Evolutionary conservation across 2,797 vertebrate species (phyloP).

Genomic region (Pempheris klunzingeri): DNA sequence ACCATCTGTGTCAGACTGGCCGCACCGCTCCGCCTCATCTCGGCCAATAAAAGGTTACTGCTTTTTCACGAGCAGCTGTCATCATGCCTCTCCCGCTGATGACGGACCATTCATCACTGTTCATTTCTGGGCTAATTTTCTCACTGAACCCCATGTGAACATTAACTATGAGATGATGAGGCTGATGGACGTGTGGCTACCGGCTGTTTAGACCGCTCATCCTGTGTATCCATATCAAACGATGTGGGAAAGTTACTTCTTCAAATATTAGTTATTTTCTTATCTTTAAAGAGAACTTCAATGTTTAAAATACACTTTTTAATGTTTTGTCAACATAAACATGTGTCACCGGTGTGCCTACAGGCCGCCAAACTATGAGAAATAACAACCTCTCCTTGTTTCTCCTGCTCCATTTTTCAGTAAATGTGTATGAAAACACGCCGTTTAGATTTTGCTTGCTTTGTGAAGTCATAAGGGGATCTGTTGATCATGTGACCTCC

Average conservation of each 20-base stretch:
- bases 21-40: neutral
- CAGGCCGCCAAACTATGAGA: no score
- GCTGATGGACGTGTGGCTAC: constrained; percentile 10
- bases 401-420: no score
- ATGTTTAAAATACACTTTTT: no score
- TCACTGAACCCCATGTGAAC: constrained; percentile 25
- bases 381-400: no score
- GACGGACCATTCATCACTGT: constrained; percentile 31
- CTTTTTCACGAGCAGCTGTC: constrained; percentile 28
- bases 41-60: constrained; percentile 27
- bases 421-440: no score
- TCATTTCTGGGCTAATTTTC: constrained; percentile 38
- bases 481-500: no score
- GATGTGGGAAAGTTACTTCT: neutral
- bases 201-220: neutral
- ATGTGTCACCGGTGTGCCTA: no score
- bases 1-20: neutral
- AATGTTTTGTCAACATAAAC: no score
- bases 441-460: no score
- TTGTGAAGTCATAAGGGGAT: no score
- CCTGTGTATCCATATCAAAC: neutral
- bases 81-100: neutral
- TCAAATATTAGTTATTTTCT: neutral
- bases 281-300: neutral
- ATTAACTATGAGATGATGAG: constrained; percentile 22